These are phyloP conservation scores for Agrotis segetum DNA, from an alignment of 2,888 invertebrate species.

Conservation along the genomic window DNA sequence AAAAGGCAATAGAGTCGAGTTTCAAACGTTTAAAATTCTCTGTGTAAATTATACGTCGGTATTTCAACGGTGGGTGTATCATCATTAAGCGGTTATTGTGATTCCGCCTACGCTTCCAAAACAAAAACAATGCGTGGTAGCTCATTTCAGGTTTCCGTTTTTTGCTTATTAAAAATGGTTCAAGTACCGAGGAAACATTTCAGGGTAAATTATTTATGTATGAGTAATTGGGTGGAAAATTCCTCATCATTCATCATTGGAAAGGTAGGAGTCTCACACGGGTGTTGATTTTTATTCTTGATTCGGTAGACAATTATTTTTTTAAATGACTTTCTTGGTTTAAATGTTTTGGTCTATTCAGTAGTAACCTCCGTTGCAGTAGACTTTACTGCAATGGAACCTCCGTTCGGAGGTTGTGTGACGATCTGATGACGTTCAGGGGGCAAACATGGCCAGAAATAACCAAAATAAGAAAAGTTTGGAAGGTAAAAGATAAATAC, in stretches of 20 bases:
- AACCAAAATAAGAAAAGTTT: too few relatives aligned
- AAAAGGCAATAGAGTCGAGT: too few relatives aligned
- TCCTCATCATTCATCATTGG: neutral
- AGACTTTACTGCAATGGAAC: too few relatives aligned
- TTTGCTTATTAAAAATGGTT: neutral
- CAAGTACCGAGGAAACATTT: neutral
- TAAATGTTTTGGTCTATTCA: too few relatives aligned
- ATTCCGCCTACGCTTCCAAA: neutral
- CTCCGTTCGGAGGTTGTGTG: too few relatives aligned
- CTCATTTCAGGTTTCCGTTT: neutral
- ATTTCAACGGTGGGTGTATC: neutral
- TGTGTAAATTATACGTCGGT: neutral
- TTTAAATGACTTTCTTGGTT: too few relatives aligned
- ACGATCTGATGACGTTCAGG: too few relatives aligned
- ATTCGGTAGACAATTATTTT: too few relatives aligned
- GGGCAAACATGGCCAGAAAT: too few relatives aligned
- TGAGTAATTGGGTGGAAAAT: neutral
- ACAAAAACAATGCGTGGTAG: conserved; percentile 12
- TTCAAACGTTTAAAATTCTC: neutral
- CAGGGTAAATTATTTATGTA: neutral
- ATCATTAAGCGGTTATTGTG: neutral
- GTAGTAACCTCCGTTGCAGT: too few relatives aligned
- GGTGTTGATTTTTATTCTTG: too few relatives aligned
- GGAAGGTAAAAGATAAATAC: too few relatives aligned
- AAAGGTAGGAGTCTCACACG: neutral